A percentile compares a stretch with the other conserved stretches of the same genome.
phyloP scores from a whole-genome alignment of 2,113 vertebrate species.

The Hyperopisus bebe region DNA sequence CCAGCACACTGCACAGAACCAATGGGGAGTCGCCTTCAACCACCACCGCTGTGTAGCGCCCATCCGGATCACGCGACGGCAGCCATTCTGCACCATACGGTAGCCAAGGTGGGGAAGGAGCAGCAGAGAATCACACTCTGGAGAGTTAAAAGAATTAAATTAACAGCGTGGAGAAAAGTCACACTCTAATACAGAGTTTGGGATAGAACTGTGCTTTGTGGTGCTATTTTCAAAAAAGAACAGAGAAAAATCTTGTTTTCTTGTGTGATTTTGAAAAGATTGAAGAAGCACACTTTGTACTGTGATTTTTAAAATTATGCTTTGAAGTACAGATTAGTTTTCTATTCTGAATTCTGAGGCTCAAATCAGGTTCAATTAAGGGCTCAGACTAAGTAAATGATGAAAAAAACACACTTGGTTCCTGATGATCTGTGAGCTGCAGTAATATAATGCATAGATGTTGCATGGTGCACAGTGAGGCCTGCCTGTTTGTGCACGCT shows the following conservation, averaged over 20 bases:
- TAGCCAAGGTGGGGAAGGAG: background rate
- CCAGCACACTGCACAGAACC: background rate
- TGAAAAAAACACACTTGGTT: background rate
- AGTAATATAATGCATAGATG: background rate
- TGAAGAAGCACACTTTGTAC: background rate
- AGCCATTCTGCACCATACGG: background rate
- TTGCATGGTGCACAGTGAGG: background rate
- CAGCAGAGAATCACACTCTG: background rate
- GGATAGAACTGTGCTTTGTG: background rate
- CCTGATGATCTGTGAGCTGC: background rate
- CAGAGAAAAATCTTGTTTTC: background rate
- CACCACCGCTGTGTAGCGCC: background rate
- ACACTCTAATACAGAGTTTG: background rate
- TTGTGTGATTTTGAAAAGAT: background rate
- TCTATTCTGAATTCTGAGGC: background rate
- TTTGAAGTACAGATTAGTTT: background rate
- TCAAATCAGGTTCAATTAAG: background rate
- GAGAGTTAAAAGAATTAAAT: background rate
- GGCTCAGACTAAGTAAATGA: background rate
- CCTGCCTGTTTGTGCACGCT: conserved; percentile 27
- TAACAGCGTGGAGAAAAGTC: conserved; percentile 47
- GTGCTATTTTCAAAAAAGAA: background rate
- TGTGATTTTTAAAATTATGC: background rate
- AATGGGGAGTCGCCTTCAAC: background rate
- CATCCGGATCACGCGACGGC: background rate